Percentiles rank a stretch among this genome's conserved stretches.
Evolutionary conservation across 2,113 vertebrate species (phyloP).

Genomic region (Papio anubis): DNA sequence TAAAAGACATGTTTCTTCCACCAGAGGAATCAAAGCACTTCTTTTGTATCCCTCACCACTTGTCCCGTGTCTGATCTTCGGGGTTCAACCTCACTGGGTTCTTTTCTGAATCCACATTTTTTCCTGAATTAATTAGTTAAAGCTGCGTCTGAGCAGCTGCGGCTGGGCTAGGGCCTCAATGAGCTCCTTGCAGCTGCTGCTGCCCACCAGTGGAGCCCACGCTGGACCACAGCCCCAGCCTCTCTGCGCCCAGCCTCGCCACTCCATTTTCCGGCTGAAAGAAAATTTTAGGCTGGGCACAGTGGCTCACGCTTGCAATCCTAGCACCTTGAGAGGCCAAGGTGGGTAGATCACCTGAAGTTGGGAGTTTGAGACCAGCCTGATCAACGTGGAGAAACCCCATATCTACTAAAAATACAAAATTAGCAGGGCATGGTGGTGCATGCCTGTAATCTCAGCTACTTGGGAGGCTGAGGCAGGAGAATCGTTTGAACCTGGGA

Average conservation of each 20-base stretch:
- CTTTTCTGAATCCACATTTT: conserved; percentile 87
- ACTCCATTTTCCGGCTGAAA: conserved; percentile 80
- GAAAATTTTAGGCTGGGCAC: no score
- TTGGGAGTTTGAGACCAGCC: no score
- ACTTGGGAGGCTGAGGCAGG: no score
- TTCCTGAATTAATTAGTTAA: conserved; percentile 83
- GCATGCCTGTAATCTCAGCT: no score
- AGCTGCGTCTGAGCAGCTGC: conserved; percentile 79
- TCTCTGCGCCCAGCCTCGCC: conserved; percentile 74
- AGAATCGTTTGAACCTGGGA: no score
- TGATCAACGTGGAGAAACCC: no score
- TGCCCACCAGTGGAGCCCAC: background rate
- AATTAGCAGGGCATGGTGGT: no score
- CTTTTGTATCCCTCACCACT: conserved; percentile 68
- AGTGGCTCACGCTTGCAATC: no score
- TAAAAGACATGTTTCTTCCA: conserved; percentile 71
- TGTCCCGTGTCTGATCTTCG: conserved; percentile 76
- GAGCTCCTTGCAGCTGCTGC: conserved; percentile 35
- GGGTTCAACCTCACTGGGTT: conserved; percentile 82
- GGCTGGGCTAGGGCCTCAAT: background rate
- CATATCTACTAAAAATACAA: no score
- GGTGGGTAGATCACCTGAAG: no score
- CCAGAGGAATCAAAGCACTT: conserved; percentile 72
- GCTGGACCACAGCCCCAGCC: conserved; percentile 61
- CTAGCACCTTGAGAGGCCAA: no score